phyloP scores from a whole-genome alignment of 2,113 vertebrate genomes.

The Brevimyrus niger region DNA sequence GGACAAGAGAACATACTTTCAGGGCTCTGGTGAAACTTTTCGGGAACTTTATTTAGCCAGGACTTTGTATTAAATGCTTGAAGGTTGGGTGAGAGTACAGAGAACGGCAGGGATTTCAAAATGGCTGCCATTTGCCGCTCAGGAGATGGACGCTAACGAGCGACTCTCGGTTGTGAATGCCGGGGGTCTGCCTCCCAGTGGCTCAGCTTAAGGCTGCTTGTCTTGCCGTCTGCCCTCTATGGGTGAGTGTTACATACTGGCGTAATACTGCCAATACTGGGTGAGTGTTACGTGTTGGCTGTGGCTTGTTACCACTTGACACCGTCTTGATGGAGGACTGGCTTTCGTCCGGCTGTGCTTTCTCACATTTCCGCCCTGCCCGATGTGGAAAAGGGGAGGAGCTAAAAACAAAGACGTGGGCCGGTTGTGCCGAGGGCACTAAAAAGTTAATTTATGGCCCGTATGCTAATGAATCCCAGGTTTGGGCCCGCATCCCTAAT shows the following conservation, averaged over 20 bases:
- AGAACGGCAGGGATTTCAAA: not conserved
- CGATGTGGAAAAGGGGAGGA: conserved; percentile 27
- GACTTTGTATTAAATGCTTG: conserved; percentile 15
- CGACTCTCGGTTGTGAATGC: not conserved
- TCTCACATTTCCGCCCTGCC: not conserved
- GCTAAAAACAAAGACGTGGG: conserved; percentile 49
- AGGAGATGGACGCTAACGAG: not conserved
- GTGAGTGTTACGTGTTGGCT: not conserved
- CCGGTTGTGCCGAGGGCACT: conserved; percentile 23
- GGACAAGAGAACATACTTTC: not conserved
- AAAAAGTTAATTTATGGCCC: conserved; percentile 65
- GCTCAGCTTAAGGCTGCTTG: not conserved
- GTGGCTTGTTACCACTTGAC: not conserved
- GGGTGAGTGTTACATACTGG: not conserved
- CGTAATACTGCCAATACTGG: no score
- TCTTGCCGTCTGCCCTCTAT: not conserved
- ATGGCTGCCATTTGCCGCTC: not conserved
- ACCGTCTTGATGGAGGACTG: not conserved
- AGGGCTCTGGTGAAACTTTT: not conserved
- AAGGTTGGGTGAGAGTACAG: not conserved
- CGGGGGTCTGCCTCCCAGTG: not conserved
- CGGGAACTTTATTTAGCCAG: conserved; percentile 13
- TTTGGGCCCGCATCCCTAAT: conserved; percentile 62
- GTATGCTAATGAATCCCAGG: conserved; percentile 52
- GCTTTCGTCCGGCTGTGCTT: not conserved